A percentile compares a stretch with the other conserved stretches of the same genome.
Evolutionary conservation across 2,113 vertebrate genomes (phyloP).

Genomic region (western clawed frog (Xenopus tropicalis)): UCB_Xtro_10.0 CM004444.2:87300001-87300500

Average conservation of each 20-base stretch:
- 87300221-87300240: neutral
- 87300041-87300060: too few species aligned
- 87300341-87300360: slow-evolving; percentile 16
- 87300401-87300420: slow-evolving; percentile 26
- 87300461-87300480: slow-evolving; percentile 24
- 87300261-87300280: neutral
- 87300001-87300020: too few species aligned
- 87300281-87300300: slow-evolving; percentile 17
- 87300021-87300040: too few species aligned
- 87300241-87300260: slow-evolving; percentile 12
- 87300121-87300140: too few species aligned
- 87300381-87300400: slow-evolving; percentile 30
- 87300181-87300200: too few species aligned
- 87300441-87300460: slow-evolving; percentile 23
- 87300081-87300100: too few species aligned
- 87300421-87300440: slow-evolving; percentile 22
- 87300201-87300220: too few species aligned
- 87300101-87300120: too few species aligned
- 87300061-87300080: too few species aligned
- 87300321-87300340: slow-evolving; percentile 2
- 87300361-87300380: slow-evolving; percentile 26
- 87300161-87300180: too few species aligned
- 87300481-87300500: slow-evolving; percentile 24
- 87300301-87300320: slow-evolving; percentile 18
- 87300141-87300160: too few species aligned